Evolutionary conservation across 2,888 invertebrate genomes (phyloP), one percentile per base, ranked within the genome.

Genomic region (Agrotis puta): DNA sequence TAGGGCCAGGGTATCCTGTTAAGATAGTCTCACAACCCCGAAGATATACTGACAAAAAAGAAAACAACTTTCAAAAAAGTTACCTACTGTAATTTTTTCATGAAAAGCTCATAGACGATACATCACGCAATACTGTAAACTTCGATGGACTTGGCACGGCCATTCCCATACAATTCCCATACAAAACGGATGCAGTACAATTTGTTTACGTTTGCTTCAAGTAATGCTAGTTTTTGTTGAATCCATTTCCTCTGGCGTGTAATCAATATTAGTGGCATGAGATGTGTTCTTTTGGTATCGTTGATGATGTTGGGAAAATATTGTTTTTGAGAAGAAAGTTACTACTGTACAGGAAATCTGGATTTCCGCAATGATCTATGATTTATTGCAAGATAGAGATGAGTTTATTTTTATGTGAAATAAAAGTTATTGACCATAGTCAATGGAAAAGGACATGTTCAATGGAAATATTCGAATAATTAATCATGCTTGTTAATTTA

Each of bases 151-250:
- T 22, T 2, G 5, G 16, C 20, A 11, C 45, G 45, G 54, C 11
- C 13, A 47, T 54, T 58, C 68, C 53, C 62, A 47, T 64, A 51
- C 9, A n/a, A 50, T 47, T 53, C 74, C 57, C 56, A 54, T 64
- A 22, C 9, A 53, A 13, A 81, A 70, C 77, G 78, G 81, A 81
- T 61, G 65, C 33, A 56, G 9, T 56, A 45, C 69, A 65, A 66
- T 78, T 76, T 70, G 77, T 76, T 70, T 62, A 81, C 51, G 11
- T 69, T 80, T 39, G 53, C 18, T 47, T 39, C 27, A 11, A 18
- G 70, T 76, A 76, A 76, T 76, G n/a, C 24, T 7, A 57, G 70
- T 78, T 78, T 78, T 81, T 78, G 64, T 76, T 39, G 4, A 14
- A 56, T 56, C 39, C 53, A 70, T 81, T 79, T 79, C 82, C 70